Base-by-base conservation (phyloP, 2,888 invertebrate species). In the Blera fallax region DNA sequence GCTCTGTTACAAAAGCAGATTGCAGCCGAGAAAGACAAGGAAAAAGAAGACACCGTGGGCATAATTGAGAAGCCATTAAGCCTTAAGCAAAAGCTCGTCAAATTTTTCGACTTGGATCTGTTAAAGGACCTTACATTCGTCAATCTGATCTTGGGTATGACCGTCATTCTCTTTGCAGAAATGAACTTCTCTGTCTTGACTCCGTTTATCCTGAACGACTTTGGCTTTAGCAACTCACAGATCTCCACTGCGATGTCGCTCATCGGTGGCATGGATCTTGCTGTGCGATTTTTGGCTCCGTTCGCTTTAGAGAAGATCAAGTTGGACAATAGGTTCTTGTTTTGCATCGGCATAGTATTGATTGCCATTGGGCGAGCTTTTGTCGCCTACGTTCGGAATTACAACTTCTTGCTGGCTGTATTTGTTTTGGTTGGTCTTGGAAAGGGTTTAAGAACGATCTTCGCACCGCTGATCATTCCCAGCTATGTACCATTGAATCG, bases 161-260 rank as follows among this genome's bases (percentile, higher is more conserved):
- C 95, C 11, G 92, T 95, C 52, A 95, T 95, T n/a, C 94, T 94
- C 90, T 95, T 95, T 88, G 94, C 94, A 18, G 96, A 96, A 90
- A 90, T 95, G 60, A 96, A 96, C 90, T 96, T 96, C 90, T 95
- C 96, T 0, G 93, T 96, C 56, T 89, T 96, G 64, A 96, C 95
- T 0, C 95, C 96, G 0, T 95, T 95, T 88, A 95, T 96, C 73
- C 91, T 96, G 3, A 93, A 94, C 34, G 95, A 95, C 88, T 95
- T 94, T 87, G 94, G 94, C 0, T 94, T 95, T 88, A 90, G 91
- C 1, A 89, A 91, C n/a, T 7, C 34, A 0, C 89, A 95, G 91
- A 94, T 94, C 2, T 95, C 96, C 0, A 91, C 94, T 10, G 94
- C 94, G 73, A 95, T 96, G 95, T 95, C 96, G 0, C 89, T 95